A percentile compares a stretch with the other conserved stretches of the same genome.
Conservation (phyloP, 2,888 invertebrate genomes). For the Hydrotaea cyrtoneurina region DNA sequence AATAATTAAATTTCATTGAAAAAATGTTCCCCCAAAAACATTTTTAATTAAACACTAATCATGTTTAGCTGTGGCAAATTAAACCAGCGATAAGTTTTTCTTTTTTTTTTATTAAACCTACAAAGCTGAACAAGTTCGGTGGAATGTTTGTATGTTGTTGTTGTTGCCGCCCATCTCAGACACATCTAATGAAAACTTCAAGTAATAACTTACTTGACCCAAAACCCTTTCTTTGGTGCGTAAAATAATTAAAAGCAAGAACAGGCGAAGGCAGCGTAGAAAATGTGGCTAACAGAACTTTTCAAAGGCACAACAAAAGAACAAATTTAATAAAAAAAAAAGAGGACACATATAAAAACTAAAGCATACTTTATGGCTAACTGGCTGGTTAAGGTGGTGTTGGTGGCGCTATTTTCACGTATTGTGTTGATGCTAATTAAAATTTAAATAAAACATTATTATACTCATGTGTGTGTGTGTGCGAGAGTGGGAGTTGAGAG, state of each 20-base stretch:
- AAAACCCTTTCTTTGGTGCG: constrained; percentile 35
- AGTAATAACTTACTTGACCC: constrained; percentile 54
- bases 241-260: constrained; percentile 29
- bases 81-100: constrained; percentile 41
- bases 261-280: neutral
- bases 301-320: neutral
- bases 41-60: constrained; percentile 65
- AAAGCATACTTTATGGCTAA: constrained; percentile 37
- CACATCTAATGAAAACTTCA: constrained; percentile 54
- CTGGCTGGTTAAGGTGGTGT: neutral
- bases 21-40: neutral
- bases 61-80: constrained; percentile 34
- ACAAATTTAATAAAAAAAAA: too few relatives aligned
- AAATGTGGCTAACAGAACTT: neutral
- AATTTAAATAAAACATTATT: constrained; percentile 39
- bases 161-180: constrained; percentile 34
- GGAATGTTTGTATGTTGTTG: constrained; percentile 50
- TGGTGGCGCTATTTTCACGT: neutral
- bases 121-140: constrained; percentile 9
- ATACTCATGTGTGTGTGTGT: neutral
- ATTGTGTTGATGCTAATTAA: constrained; percentile 27
- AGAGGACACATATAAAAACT: neutral
- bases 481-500: neutral
- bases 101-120: constrained; percentile 38
- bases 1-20: neutral